Percentiles rank a stretch among this genome's conserved stretches.
phyloP scores from a whole-genome alignment of 2,113 vertebrate species.

The Castor canadensis region DNA sequence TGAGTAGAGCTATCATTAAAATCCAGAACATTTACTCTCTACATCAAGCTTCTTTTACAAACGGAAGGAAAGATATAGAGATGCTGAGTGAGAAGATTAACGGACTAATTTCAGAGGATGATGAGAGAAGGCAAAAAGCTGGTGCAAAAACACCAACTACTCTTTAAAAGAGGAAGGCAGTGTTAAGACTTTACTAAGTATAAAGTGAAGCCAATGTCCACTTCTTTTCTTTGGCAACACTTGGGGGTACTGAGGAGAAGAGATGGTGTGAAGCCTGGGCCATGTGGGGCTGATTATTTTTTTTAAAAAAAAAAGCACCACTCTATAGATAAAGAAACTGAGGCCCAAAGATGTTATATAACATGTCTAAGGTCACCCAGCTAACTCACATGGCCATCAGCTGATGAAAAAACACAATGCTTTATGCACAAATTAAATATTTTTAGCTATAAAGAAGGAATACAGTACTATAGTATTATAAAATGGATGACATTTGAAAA shows the following conservation, averaged over 20 bases:
- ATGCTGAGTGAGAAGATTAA: neutral
- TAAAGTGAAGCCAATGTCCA: neutral
- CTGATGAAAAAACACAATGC: neutral
- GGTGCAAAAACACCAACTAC: neutral
- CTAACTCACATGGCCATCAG: neutral
- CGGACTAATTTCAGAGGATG: neutral
- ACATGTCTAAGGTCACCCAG: neutral
- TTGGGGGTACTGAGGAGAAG: neutral
- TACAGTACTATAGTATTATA: neutral
- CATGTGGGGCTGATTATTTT: neutral
- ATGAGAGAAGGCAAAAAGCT: neutral
- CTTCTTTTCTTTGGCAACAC: neutral
- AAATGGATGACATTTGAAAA: neutral
- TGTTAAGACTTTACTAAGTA: neutral
- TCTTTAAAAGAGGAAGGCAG: neutral
- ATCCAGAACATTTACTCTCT: neutral
- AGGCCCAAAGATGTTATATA: neutral
- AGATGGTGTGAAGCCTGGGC: neutral
- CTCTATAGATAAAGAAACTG: neutral
- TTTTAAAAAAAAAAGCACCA: neutral
- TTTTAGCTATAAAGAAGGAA: neutral
- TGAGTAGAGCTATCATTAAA: neutral
- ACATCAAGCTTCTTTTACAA: constrained; percentile 26
- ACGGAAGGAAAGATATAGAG: neutral
- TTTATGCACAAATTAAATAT: neutral